Evolutionary conservation across 2,797 vertebrate genomes (phyloP).

Genomic region (Poecilia wingei): DNA sequence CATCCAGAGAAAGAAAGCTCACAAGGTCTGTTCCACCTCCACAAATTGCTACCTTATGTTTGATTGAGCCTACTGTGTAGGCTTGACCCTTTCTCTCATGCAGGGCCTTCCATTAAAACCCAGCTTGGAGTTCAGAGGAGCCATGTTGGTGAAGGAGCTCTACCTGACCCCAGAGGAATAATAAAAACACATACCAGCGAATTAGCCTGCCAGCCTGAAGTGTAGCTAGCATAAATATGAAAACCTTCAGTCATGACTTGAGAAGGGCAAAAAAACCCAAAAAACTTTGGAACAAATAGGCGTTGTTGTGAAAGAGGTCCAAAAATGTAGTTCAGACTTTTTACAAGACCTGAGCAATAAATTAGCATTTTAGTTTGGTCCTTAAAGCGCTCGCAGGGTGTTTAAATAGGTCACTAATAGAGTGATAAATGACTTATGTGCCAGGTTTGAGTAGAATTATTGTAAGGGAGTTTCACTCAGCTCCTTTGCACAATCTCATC

Average conservation of each 20-base stretch:
- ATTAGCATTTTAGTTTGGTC: not conserved
- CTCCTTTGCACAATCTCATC: too few relatives aligned
- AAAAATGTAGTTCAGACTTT: slow-evolving; percentile 24
- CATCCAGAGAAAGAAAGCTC: slow-evolving; percentile 50
- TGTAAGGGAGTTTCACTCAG: not conserved
- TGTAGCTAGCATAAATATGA: slow-evolving; percentile 71
- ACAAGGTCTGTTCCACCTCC: slow-evolving; percentile 68
- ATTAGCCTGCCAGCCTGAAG: slow-evolving; percentile 61
- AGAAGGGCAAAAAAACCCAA: slow-evolving; percentile 20
- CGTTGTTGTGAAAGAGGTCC: slow-evolving; percentile 36
- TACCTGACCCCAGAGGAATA: slow-evolving; percentile 54
- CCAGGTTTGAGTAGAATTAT: not conserved
- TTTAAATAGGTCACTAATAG: not conserved
- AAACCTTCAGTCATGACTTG: slow-evolving; percentile 66
- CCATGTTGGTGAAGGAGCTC: slow-evolving; percentile 53
- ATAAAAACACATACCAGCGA: slow-evolving; percentile 74
- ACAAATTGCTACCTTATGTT: slow-evolving; percentile 74
- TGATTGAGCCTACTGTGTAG: slow-evolving; percentile 39
- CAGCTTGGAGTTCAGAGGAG: slow-evolving; percentile 67
- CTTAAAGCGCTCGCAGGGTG: not conserved
- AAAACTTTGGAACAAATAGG: slow-evolving; percentile 52
- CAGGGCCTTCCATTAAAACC: slow-evolving; percentile 57
- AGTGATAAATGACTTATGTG: not conserved
- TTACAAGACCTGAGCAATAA: slow-evolving; percentile 16
- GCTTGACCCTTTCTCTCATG: slow-evolving; percentile 53